Evolutionary conservation across 2,113 vertebrate genomes (phyloP).

Genomic region (Pomatostomus ruficeps): DNA sequence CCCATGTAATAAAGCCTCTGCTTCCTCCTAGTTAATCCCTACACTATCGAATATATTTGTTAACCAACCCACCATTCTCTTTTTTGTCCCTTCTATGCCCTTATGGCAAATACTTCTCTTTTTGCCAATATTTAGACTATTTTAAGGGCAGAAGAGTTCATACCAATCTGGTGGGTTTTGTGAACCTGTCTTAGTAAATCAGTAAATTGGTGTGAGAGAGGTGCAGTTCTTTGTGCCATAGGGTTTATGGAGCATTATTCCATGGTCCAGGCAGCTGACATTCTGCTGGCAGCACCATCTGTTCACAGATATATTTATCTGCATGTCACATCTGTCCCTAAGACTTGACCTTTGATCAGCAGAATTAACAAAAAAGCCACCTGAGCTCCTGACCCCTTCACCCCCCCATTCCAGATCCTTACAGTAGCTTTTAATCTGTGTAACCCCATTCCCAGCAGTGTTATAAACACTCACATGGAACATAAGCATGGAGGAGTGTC

Average conservation of each 20-base stretch:
- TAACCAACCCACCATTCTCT: neutral
- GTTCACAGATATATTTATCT: slow-evolving; percentile 21
- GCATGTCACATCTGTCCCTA: slow-evolving; percentile 4
- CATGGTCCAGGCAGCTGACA: slow-evolving; percentile 19
- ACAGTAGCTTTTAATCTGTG: slow-evolving; percentile 16
- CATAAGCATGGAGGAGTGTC: neutral
- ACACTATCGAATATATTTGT: neutral
- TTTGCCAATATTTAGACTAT: neutral
- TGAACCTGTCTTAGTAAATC: slow-evolving; percentile 23
- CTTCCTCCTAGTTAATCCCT: neutral
- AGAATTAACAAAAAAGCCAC: slow-evolving; percentile 35
- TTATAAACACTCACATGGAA: neutral
- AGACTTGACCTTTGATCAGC: slow-evolving; percentile 30
- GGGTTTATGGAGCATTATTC: neutral
- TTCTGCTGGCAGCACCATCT: slow-evolving; percentile 39
- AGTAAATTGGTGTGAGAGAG: neutral
- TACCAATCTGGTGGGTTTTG: neutral
- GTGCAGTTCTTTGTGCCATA: neutral
- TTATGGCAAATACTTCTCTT: neutral
- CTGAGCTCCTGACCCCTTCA: slow-evolving; percentile 45
- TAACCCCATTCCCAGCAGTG: neutral
- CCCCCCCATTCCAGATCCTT: neutral
- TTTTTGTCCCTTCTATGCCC: neutral
- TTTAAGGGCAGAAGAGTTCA: neutral
- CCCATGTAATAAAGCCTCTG: neutral